A percentile compares a stretch with the other conserved stretches of the same genome.
phyloP scores from a whole-genome alignment of 2,113 vertebrate genomes.

The Neolamprologus fasciatus region DNA sequence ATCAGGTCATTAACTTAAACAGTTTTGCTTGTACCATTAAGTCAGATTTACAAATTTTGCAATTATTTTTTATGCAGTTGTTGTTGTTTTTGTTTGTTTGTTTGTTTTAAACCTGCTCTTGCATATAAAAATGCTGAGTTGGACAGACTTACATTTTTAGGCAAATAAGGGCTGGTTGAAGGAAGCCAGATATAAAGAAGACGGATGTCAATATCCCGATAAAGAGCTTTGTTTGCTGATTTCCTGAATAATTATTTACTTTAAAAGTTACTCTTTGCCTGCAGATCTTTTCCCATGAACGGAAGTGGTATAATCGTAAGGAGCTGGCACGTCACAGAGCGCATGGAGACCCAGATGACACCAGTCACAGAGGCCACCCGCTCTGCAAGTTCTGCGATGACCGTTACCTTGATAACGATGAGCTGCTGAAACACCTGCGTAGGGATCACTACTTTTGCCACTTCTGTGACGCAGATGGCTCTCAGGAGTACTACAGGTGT shows the following conservation, averaged over 20 bases:
- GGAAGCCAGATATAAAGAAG: background rate
- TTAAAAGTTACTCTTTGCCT: background rate
- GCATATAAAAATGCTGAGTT: background rate
- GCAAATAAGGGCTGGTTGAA: background rate
- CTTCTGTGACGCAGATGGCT: constrained; percentile 93
- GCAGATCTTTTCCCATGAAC: constrained; percentile 89
- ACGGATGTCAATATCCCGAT: background rate
- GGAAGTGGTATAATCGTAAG: constrained; percentile 95
- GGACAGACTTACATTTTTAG: background rate
- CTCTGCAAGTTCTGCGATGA: constrained; percentile 97
- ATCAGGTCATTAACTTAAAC: background rate
- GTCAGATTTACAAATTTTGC: background rate
- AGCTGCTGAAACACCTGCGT: constrained; percentile 90
- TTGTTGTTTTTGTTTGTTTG: background rate
- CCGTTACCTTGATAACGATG: constrained; percentile 93
- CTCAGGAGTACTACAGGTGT: constrained; percentile 96
- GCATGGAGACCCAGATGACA: constrained; percentile 93
- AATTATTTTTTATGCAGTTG: background rate
- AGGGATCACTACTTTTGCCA: constrained; percentile 97
- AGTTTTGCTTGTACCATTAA: background rate
- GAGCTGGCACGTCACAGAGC: constrained; percentile 90
- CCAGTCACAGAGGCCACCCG: constrained; percentile 92
- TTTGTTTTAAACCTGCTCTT: accelerated
- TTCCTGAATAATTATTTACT: background rate
- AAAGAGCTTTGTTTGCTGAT: background rate